Base-by-base conservation (phyloP, 92 coral and sea anemone genomes). In the Montipora capitata region DNA sequence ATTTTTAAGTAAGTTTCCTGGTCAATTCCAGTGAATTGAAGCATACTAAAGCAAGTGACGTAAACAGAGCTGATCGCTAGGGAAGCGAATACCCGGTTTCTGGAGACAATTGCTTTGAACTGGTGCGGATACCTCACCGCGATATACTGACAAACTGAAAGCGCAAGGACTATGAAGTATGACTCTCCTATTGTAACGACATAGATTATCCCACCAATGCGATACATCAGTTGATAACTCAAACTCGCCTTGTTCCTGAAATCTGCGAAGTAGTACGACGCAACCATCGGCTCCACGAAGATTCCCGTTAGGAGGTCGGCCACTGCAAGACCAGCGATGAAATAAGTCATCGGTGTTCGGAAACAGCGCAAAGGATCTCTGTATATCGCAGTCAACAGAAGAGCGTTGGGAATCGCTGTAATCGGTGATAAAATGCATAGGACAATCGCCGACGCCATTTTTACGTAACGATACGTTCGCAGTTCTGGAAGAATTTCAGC, bases 61-160 rank as follows among this genome's bases (percentile, higher is more conserved):
- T 95, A 95, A 13, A 82, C 44, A 74, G 77, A 93, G 83, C 95
- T 95, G 5, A 91, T 57, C 0, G 85, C 41, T n/a, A 95, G 93
- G 48, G 85, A 88, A 39, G 66, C 48, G 0, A 88, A 56, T 12
- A 91, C 96, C 0, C 94, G 94, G 10, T 74, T 38, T 54, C 66
- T 90, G 43, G 98, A 89, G 18, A 95, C 88, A 20, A 93, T 51
- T n/a, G 44, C 74, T 78, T 93, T 93, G 88, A 93, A 95, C 67
- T 75, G 77, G 72, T 95, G 96, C 11, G 98, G 98, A 70, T 79
- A 95, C 3, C 94, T 89, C 0, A 95, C 93, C 10, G 98, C 96
- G 39, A 93, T 81, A 75, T 87, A 91, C 70, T 95, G 98, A 11
- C 94, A 91, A 27, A 94, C 83, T 0, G 98, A 95, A 44, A 95